phyloP scores from a whole-genome alignment of 2,113 vertebrate genomes.

The Xiphophorus maculatus region DNA sequence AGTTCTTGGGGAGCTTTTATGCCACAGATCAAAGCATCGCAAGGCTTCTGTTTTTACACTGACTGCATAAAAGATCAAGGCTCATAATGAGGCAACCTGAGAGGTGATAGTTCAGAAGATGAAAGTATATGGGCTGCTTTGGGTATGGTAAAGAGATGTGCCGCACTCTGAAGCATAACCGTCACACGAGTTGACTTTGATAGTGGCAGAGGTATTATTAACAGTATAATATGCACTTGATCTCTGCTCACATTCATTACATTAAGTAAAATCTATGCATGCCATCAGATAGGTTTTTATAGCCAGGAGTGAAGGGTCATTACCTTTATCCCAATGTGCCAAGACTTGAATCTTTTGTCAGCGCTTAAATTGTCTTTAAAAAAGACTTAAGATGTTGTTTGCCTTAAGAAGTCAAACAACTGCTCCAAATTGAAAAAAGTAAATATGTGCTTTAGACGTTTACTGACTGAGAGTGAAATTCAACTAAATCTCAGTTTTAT shows the following conservation, averaged over 20 bases:
- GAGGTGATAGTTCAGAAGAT: conserved; percentile 72
- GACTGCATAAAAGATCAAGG: conserved; percentile 75
- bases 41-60: conserved; percentile 62
- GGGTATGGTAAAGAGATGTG: conserved; percentile 36
- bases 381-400: too few species aligned
- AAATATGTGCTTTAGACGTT: too few species aligned
- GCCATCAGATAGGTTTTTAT: conserved; percentile 8
- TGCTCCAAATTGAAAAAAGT: too few species aligned
- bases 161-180: conserved; percentile 31
- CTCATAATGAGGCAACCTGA: conserved; percentile 70
- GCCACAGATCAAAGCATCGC: conserved; percentile 62
- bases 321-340: neutral
- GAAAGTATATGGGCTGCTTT: conserved; percentile 57
- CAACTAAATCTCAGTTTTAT: too few species aligned
- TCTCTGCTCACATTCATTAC: conserved; percentile 50
- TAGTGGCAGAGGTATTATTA: conserved; percentile 24
- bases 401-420: too few species aligned
- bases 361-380: too few species aligned
- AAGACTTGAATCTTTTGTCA: too few species aligned
- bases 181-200: conserved; percentile 26
- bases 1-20: conserved; percentile 63
- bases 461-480: too few species aligned
- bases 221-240: conserved; percentile 48
- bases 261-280: conserved; percentile 22
- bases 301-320: neutral